These are phyloP conservation scores for Oxygymnocypris stewartii DNA, from an alignment of 2,113 vertebrate species.

Conservation along the genomic window DNA sequence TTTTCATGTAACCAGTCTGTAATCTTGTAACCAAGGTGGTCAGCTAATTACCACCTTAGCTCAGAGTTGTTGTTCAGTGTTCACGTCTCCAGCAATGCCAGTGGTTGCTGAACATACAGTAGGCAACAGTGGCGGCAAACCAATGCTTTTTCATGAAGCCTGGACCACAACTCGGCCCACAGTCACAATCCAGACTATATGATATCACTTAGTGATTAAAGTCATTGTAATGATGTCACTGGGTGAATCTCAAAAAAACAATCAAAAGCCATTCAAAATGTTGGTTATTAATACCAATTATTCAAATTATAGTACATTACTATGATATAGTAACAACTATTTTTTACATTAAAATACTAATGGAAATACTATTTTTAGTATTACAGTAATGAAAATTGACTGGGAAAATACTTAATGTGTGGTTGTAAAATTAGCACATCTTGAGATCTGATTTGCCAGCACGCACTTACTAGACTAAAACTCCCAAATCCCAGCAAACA, in stretches of 20 bases:
- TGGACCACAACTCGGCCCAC: slow-evolving; percentile 64
- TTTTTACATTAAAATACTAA: background rate
- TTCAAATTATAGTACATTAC: background rate
- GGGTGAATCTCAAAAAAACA: background rate
- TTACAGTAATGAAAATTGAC: background rate
- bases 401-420: slow-evolving; percentile 7
- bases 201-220: background rate
- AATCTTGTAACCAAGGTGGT: slow-evolving; percentile 41
- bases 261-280: background rate
- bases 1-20: slow-evolving; percentile 23
- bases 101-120: slow-evolving; percentile 16
- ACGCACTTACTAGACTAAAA: slow-evolving; percentile 13
- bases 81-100: background rate
- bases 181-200: slow-evolving; percentile 61
- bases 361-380: background rate
- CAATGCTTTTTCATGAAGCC: slow-evolving; percentile 57
- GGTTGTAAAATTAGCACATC: slow-evolving; percentile 25
- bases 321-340: background rate
- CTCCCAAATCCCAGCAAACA: background rate
- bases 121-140: slow-evolving; percentile 57
- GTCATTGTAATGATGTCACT: background rate
- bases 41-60: slow-evolving; percentile 26
- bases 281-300: background rate
- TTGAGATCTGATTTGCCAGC: slow-evolving; percentile 25
- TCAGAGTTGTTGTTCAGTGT: background rate